A percentile compares a stretch with the other conserved stretches of the same genome.
These are phyloP conservation scores for Tribolium madens DNA, from an alignment of 1,140 invertebrate genomes.

Conservation along the genomic window DNA sequence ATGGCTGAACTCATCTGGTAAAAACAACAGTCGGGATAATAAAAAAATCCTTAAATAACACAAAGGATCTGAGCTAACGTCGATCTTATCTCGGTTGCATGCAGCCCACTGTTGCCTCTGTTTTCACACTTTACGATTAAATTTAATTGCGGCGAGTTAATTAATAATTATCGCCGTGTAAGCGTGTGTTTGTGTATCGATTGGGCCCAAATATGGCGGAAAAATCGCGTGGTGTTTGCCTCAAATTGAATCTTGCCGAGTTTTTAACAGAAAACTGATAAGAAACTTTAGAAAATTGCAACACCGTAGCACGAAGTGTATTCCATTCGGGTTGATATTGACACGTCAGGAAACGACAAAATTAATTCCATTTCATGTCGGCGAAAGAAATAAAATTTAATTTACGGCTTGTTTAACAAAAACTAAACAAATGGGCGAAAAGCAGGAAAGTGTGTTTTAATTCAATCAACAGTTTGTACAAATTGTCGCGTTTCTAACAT, in stretches of 20 bases:
- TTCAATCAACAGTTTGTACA: conserved; percentile 28
- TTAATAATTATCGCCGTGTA: neutral
- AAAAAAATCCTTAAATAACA: neutral
- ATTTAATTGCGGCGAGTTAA: neutral
- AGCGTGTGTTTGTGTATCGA: neutral
- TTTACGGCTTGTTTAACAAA: too few species aligned
- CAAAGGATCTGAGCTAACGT: neutral
- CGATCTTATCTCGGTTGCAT: neutral
- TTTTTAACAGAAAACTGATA: neutral
- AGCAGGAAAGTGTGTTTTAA: conserved; percentile 10
- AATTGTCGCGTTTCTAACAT: conserved; percentile 14
- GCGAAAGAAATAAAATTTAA: too few species aligned
- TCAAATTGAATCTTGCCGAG: neutral
- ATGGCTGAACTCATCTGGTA: neutral
- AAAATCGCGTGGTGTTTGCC: neutral
- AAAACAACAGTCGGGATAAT: neutral
- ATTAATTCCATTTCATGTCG: neutral
- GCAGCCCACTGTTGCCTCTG: too few species aligned
- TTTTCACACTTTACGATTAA: neutral
- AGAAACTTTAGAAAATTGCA: neutral
- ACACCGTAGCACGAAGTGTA: neutral
- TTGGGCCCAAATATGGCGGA: neutral
- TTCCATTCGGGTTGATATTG: neutral
- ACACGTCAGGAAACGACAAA: neutral
- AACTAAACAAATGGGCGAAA: neutral